Base-by-base conservation (phyloP, 2,888 invertebrate species). In the Harpalus rufipes region DNA sequence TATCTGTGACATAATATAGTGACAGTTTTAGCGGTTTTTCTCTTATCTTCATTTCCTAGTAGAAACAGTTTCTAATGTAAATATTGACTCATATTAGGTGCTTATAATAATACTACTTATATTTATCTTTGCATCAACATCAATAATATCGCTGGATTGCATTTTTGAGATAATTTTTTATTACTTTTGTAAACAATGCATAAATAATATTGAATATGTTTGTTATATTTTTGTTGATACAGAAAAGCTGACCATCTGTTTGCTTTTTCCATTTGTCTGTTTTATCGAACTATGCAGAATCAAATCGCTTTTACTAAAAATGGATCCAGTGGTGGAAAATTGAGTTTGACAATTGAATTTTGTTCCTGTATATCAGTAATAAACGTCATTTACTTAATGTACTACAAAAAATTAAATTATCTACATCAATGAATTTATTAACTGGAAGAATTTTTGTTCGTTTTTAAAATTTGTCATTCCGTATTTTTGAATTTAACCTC, bases 11-110 rank as follows among this genome's bases (percentile, higher is more conserved):
- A 63, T 21, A 63, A 10, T 10, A 21, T 4, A 12, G 18, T 12
- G 63, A 63, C 63, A 63, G 21, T 63, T 63, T 63, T 63, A 25
- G 63, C 63, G 63, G 25, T 63, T 25, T 51, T 63, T 25, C 21
- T 63, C 25, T 63, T 63, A 63, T 63, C 63, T 25, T 63, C 12
- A 63, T 25, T 63, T 21, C 63, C 16, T 59, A 25, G 18, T 4
- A 4, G 7, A 63, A 25, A 18, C 6, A 21, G 18, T 63, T 63
- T 21, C 21, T 14, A 61, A 10, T 7, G 18, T 63, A 63, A 63
- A 63, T 25, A 63, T 63, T 63, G 63, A 63, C 63, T 21, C 21
- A 63, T 4, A 51, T 51, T 12, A 51, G 44, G 8, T 51, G 44
- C 44, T 12, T 51, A 10, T 51, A 51, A 12, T 51, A 51, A 8